These are phyloP conservation scores for Eucidaris tribuloides DNA, from an alignment of 35 echinoderm and acorn worm genomes.

Conservation along the genomic window DNA sequence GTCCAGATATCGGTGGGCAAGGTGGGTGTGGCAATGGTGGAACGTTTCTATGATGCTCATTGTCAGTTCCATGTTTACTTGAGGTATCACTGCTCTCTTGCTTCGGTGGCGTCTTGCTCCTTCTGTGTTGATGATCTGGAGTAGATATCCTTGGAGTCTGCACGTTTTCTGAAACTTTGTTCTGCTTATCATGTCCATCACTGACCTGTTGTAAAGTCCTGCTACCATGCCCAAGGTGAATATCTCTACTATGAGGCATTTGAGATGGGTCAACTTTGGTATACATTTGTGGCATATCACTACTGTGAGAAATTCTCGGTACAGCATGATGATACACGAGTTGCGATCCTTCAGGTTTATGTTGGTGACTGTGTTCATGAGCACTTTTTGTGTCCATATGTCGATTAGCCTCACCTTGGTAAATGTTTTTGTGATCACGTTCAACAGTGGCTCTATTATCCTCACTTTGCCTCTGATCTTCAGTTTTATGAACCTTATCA, in stretches of 20 bases:
- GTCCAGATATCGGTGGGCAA: background rate
- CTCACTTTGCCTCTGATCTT: too few species aligned
- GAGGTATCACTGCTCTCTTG: background rate
- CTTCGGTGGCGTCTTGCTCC: background rate
- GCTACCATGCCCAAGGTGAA: background rate
- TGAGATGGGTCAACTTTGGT: background rate
- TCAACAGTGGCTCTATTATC: too few species aligned
- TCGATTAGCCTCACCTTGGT: too few species aligned
- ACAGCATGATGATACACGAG: too few species aligned
- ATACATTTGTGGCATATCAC: slow-evolving; percentile 27
- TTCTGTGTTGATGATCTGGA: background rate
- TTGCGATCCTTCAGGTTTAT: too few species aligned
- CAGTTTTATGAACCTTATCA: too few species aligned
- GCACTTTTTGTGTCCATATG: too few species aligned
- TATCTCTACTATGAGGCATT: slow-evolving; percentile 1
- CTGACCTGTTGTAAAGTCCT: background rate
- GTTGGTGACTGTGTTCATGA: too few species aligned
- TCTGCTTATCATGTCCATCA: background rate
- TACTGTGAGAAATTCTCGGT: too few species aligned
- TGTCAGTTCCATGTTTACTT: background rate
- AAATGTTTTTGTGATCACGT: too few species aligned
- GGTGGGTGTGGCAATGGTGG: too few species aligned
- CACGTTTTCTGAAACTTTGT: background rate
- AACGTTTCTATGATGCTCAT: too few species aligned
- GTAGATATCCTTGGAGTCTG: background rate